Evolutionary conservation across 37 sponge, comb jelly and placozoan genomes (phyloP).

Genomic region (Axinella damicornis): DNA sequence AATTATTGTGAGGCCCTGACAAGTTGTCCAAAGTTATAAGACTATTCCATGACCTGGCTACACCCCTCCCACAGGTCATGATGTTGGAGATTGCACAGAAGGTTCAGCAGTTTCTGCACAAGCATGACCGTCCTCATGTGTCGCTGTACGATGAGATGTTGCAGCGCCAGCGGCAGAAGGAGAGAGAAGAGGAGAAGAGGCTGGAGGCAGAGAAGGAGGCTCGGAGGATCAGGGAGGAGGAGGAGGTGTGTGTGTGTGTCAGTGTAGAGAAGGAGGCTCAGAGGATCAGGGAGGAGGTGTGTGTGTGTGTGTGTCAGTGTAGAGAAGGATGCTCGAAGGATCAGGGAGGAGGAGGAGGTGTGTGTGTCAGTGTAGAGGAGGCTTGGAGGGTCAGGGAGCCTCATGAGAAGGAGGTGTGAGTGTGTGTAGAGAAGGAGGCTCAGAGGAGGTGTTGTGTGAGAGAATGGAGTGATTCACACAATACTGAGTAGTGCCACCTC

Average conservation of each 20-base stretch:
- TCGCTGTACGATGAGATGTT: conserved; percentile 87
- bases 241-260: conserved; percentile 35
- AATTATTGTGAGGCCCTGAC: no score
- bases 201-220: conserved; percentile 30
- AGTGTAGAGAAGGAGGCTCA: no score
- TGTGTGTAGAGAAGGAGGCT: no score
- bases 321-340: no score
- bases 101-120: conserved; percentile 68
- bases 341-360: conserved; percentile 51
- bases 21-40: background rate
- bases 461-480: no score
- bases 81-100: conserved; percentile 68
- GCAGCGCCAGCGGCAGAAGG: conserved; percentile 45
- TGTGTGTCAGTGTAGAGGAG: background rate
- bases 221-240: conserved; percentile 24
- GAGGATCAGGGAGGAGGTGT: no score
- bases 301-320: no score
- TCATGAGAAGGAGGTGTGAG: no score
- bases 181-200: conserved; percentile 34
- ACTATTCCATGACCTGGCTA: no score
- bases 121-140: conserved; percentile 62
- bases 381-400: no score
- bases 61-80: conserved; percentile 55
- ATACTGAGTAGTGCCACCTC: no score
- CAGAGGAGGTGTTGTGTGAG: no score